A percentile compares a stretch with the other conserved stretches of the same genome.
Evolutionary conservation across 2,888 invertebrate genomes (phyloP).

Genomic region (Drosophila putrida): DNA sequence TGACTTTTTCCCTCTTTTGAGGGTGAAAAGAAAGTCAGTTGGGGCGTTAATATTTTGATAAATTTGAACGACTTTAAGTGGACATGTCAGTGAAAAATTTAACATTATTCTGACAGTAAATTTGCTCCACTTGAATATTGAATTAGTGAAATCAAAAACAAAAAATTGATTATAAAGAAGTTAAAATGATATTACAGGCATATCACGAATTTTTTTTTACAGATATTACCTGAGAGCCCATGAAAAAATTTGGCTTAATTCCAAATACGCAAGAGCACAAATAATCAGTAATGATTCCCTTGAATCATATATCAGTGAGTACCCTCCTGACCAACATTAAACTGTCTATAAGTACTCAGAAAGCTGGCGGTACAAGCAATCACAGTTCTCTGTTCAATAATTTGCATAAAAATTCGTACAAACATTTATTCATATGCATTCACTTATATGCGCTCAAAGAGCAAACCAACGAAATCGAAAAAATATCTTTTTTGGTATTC

Average conservation of each 20-base stretch:
- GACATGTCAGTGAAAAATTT: slow-evolving; percentile 2
- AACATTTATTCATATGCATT: slow-evolving; percentile 76
- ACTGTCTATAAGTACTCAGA: slow-evolving; percentile 2
- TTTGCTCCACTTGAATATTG: slow-evolving; percentile 51
- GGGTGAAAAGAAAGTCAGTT: slow-evolving; percentile 11
- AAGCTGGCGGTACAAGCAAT: slow-evolving; percentile 18
- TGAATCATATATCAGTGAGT: neutral
- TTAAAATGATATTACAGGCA: no score
- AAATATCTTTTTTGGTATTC: slow-evolving; percentile 43
- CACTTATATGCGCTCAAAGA: slow-evolving; percentile 59
- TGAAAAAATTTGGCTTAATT: no score
- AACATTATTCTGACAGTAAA: slow-evolving; percentile 43
- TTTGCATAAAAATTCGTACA: slow-evolving; percentile 57
- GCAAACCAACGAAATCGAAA: slow-evolving; percentile 15
- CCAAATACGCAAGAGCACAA: neutral
- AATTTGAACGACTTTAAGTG: slow-evolving; percentile 44
- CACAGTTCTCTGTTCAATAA: slow-evolving; percentile 42
- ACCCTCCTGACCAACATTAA: neutral
- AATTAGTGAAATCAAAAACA: no score
- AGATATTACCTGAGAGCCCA: no score
- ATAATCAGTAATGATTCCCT: neutral
- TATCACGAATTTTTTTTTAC: no score
- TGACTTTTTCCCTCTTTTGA: slow-evolving; percentile 20
- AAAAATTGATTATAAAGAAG: no score
- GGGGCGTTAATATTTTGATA: slow-evolving; percentile 62